Base-by-base conservation (phyloP, 2,888 invertebrate genomes). In the Lasioglossum figueresi region DNA sequence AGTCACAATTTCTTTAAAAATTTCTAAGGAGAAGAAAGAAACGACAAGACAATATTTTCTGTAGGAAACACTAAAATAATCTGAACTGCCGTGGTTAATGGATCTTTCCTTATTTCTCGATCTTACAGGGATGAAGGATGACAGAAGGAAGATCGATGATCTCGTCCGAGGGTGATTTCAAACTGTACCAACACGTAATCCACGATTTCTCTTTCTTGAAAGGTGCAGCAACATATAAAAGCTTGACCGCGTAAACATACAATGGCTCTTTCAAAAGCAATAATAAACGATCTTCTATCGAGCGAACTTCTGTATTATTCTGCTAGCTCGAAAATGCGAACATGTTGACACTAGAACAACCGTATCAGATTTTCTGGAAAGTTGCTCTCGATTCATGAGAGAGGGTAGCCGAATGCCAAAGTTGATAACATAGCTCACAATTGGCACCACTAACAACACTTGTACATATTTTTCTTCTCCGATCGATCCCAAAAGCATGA, bases 161-260 rank as follows among this genome's bases (percentile, higher is more conserved):
- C 82, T 82, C 82, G 83, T 83, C 31, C 76, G 76, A 76, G 72
- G 73, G 66, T 72, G 23, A 23, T 34, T 45, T 31, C 66, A 37
- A 6, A 34, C 23, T 23, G 37, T 68, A 37, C 68, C 68, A 68
- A 68, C 2, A 4, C 37, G 23, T 68, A 68, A 37, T 68, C 68
- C 68, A 68, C 23, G 12, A 37, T 37, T 34, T 68, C 23, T 8
- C 34, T 8, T 34, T 27, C 59, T 6, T 1, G 31, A 63, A 31
- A 27, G 14, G 0, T 16, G 14, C 31, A 16, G 12, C 12, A 14
- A 27, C 14, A 59, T 2, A 16, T 6, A 2, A 31, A 31, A 63
- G 0, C 31, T 16, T 2, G 16, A 31, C 1, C 14, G 6, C 1
- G 31, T 63, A 19, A 63, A 63, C 31, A 56, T 4, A 56, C 3